Evolutionary conservation across 2,113 vertebrate species (phyloP).

Genomic region (Sander vitreus): DNA sequence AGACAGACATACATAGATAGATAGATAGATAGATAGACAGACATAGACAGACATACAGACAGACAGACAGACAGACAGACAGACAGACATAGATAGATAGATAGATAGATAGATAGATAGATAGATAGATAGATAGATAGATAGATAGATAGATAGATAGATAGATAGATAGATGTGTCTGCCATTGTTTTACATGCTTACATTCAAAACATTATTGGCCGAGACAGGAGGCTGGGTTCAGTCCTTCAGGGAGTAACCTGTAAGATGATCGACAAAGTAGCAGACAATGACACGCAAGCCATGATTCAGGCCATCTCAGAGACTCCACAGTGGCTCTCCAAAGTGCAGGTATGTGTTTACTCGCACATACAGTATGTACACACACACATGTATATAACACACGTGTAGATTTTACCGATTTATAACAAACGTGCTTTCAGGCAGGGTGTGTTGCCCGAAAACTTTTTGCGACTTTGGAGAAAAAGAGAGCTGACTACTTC

Average conservation of each 20-base stretch:
- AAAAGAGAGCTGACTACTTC: slow-evolving; percentile 65
- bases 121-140: too few relatives aligned
- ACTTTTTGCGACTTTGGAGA: slow-evolving; percentile 69
- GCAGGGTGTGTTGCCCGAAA: slow-evolving; percentile 68
- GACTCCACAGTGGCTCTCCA: slow-evolving; percentile 70
- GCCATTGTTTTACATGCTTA: not conserved
- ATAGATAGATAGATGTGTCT: not conserved
- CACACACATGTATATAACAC: not conserved
- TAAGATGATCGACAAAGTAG: slow-evolving; percentile 63
- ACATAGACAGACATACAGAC: too few relatives aligned
- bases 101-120: too few relatives aligned
- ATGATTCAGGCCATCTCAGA: slow-evolving; percentile 61
- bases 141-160: too few relatives aligned
- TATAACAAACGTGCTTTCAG: slow-evolving; percentile 58
- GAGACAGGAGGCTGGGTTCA: slow-evolving; percentile 68
- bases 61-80: not conserved
- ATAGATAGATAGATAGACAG: not conserved
- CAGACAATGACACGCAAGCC: slow-evolving; percentile 46
- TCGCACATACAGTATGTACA: not conserved
- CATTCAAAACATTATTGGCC: slow-evolving; percentile 6
- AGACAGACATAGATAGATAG: too few relatives aligned
- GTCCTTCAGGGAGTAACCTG: slow-evolving; percentile 79
- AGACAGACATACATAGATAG: too few relatives aligned
- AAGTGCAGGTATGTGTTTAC: slow-evolving; percentile 65
- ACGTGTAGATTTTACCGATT: not conserved